A percentile compares a stretch with the other conserved stretches of the same genome.
phyloP scores from a whole-genome alignment of 2,797 vertebrate species.

The Simalia tracyae region DNA sequence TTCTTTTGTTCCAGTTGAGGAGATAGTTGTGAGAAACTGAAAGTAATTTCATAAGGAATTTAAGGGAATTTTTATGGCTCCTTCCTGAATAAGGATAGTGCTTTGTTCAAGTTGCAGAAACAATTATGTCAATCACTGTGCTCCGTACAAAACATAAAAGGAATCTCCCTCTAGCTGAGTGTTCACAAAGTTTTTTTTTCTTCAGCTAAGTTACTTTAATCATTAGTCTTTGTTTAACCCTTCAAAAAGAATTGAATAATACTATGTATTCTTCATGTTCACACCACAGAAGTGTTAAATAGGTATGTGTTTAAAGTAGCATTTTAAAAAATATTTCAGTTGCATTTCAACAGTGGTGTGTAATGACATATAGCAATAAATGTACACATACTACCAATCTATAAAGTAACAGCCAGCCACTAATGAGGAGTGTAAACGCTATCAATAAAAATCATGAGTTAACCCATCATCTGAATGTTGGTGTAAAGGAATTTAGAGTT shows the following conservation, averaged over 20 bases:
- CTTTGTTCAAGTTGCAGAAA: background rate
- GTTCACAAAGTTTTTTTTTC: background rate
- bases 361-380: background rate
- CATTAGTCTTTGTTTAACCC: background rate
- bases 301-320: background rate
- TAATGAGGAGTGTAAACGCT: background rate
- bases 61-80: background rate
- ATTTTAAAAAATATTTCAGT: background rate
- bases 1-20: constrained; percentile 4
- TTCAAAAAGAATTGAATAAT: background rate
- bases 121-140: background rate
- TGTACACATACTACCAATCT: background rate
- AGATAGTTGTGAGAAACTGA: background rate
- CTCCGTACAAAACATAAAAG: background rate
- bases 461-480: background rate
- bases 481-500: background rate
- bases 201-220: background rate
- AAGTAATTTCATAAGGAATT: background rate
- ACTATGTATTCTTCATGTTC: background rate
- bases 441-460: background rate
- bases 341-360: background rate
- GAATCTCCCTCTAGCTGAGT: background rate
- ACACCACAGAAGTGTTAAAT: too few relatives aligned
- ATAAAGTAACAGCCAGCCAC: background rate
- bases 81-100: background rate